Base-by-base conservation (phyloP, 1,140 invertebrate species). In the Drosophila nebulosa region DNA sequence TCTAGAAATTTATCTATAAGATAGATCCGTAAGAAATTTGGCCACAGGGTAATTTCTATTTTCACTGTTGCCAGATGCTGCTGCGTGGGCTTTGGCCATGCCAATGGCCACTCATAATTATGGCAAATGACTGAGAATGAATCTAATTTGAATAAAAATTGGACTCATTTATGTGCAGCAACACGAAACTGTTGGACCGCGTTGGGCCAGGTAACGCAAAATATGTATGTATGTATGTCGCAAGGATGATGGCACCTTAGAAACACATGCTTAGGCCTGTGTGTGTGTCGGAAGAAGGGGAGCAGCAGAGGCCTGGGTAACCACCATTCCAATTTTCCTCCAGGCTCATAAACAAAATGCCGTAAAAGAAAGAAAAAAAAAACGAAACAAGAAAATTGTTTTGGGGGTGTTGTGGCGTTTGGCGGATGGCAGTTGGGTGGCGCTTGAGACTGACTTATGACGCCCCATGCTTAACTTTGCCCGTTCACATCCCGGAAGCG, bases 71-170 rank as follows among this genome's bases (percentile, higher is more conserved):
- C 51, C 14, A 55, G 52, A 14, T 30, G 52, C 26, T 53, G 51
- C 14, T 32, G 21, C n/a, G 12, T 39, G 14, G 36, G 14, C 16
- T 5, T 16, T 14, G 4, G n/a, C 14, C 0, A 18, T 42, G 39
- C 39, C 39, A 42, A 42, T 46, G 30, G 56, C 21, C 56, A 32
- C 30, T 39, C 56, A 58, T 58, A 58, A 58, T 58, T 58, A 58
- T 58, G 56, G 32, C 56, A 58, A 36, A 58, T 58, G 56, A 35
- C 56, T 58, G 56, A 9, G 21, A 32, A 39, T 58, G 56, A 58
- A 58, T 58, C 56, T 58, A 58, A 58, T 58, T 58, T 58, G 56
- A 58, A 58, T 58, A 58, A 58, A 58, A 58, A 58, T 58, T 58
- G 27, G 56, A 58, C 56, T 58, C 56, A 58, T 58, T 58, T 58